Evolutionary conservation across 2,888 invertebrate species (phyloP), one percentile per base, ranked within the genome.

Genomic region (Zygaena filipendulae): DNA sequence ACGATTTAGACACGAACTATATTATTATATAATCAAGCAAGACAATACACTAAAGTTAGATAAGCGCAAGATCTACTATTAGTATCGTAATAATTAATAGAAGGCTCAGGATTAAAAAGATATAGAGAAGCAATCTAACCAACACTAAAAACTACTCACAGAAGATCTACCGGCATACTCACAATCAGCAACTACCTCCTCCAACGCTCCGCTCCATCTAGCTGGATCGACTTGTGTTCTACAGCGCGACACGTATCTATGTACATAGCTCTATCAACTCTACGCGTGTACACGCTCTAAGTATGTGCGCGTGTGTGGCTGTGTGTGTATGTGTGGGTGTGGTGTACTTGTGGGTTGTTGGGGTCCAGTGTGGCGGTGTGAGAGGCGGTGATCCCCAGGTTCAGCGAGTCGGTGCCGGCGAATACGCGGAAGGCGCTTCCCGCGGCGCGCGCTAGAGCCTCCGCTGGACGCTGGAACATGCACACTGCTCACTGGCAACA

Each of bases 391-490:
- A 87, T 74, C 49, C 86, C 87, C 63, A 87, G 77, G 79, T 86
- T 87, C 52, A 87, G 83, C 62, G 86, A 86, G 81, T 90, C 88
- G 43, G 90, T 90, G 59, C 77, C 77, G 48, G 90, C 88, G 58
- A 90, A 86, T 72, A 90, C 85, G 39, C 90, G 85, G 83, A 88
- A 89, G 55, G 89, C 87, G 52, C 87, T 85, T 56, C 90, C 90
- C 38, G 88, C 89, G 51, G 90, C 87, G 63, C 90, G 83, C 53
- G 90, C 90, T 80, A 89, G 86, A 64, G 87, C 85, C 82, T 88
- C 90, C 59, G 90, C 89, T 55, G 89, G 87, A 67, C 85, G 86
- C 90, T 90, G 79, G 43, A 70, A 74, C 48, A 54, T 36, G 48
- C 54, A 45, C 37, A 45, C 51, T 49, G 43, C 53, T 43, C 45